Percentiles rank a stretch among this genome's conserved stretches.
Conservation (phyloP, 2,797 vertebrate species). For the Brachymystax lenok region DNA sequence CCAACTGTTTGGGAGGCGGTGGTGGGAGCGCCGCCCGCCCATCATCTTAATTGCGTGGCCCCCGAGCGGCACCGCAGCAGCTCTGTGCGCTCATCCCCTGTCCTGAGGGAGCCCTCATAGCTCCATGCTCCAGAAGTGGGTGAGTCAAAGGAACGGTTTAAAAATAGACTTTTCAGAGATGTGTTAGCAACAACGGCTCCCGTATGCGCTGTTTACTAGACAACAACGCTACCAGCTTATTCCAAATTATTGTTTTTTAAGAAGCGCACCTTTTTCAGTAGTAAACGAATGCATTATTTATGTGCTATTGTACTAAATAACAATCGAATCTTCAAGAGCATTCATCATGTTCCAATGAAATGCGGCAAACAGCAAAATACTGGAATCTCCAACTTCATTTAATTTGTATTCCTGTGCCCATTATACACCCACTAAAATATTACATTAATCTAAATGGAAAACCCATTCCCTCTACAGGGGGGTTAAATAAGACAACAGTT, state of each 20-base stretch:
- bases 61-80: conserved; percentile 57
- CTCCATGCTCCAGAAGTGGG: conserved; percentile 74
- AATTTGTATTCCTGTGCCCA: conserved; percentile 38
- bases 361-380: conserved; percentile 25
- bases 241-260: conserved; percentile 34
- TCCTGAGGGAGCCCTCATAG: conserved; percentile 76
- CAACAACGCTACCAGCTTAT: conserved; percentile 37
- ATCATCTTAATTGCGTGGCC: conserved; percentile 77
- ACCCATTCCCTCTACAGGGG: conserved; percentile 34
- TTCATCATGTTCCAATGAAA: conserved; percentile 22
- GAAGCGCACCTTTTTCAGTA: conserved; percentile 30
- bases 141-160: conserved; percentile 76
- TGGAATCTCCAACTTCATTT: conserved; percentile 33
- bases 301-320: conserved; percentile 10
- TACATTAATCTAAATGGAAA: conserved; percentile 46
- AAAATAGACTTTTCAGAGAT: conserved; percentile 73
- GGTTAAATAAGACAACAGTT: conserved; percentile 72
- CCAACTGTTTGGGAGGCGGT: conserved; percentile 62
- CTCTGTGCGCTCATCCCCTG: conserved; percentile 56
- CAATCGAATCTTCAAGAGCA: not conserved
- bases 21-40: conserved; percentile 64
- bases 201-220: conserved; percentile 38
- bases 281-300: conserved; percentile 26
- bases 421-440: conserved; percentile 22
- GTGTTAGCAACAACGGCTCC: conserved; percentile 39